Evolutionary conservation across 2,888 invertebrate genomes (phyloP), one percentile per base, ranked within the genome.

Genomic region (Limnephilus marmoratus): DNA sequence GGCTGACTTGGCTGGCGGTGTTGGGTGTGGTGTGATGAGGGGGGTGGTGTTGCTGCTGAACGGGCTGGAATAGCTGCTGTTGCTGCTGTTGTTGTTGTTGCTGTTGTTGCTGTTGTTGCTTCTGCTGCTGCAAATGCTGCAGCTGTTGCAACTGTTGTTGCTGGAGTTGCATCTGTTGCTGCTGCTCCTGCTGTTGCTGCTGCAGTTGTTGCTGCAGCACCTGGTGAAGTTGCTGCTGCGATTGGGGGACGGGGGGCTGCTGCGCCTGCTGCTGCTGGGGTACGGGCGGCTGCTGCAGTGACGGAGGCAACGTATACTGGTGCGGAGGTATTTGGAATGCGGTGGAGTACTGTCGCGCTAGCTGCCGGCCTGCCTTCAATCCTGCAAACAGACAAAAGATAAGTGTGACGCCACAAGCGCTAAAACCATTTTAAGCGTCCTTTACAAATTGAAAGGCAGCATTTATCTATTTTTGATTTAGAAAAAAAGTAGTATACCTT

Each of bases 191-290:
- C 82, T 96, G 94, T 88, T 96, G 95, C 95, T 96, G 92, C 88
- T 92, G 88, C 24, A 92, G 92, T 81, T 90, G 90, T 31, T 91
- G 92, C 86, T 90, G 90, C 82, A 86, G 91, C 87, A 93, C 94
- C 89, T 94, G 94, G n/a, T 91, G 91, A 53, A 94, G 94, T 91
- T 92, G 92, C 81, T 92, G 91, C 90, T 86, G 85, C 29, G 13
- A 91, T 34, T 93, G 81, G 24, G 68, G 68, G 68, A 68, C 68
- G 24, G 68, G 24, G 68, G 68, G 68, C n/a, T 68, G 92, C 89
- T 94, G 95, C 49, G 94, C 96, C 96, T 93, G 94, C 93, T 11
- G 94, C 96, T 93, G 95, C 95, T 49, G 95, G 94, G 94, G 95
- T 13, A 94, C 41, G 45, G 12, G 18, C 5, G 53, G 53, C 53